phyloP scores from a whole-genome alignment of 2,888 invertebrate species.

The Drosophila lutescens region DNA sequence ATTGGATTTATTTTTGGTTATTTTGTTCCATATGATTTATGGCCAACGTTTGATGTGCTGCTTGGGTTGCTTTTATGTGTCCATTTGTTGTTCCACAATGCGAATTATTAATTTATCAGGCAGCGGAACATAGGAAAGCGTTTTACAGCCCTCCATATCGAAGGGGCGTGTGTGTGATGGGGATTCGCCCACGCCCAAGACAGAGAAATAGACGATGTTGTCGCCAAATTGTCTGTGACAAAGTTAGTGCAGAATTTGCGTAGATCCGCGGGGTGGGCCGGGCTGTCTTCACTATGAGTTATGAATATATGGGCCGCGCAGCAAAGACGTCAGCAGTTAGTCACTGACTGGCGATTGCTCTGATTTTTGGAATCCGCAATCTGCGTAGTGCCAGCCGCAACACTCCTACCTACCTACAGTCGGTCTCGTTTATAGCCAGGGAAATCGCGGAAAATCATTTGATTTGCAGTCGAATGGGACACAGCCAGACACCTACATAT shows the following conservation, averaged over 20 bases:
- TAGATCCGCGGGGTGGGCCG: conserved; percentile 46
- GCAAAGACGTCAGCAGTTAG: conserved; percentile 68
- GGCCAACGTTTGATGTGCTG: conserved; percentile 67
- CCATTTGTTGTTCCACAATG: conserved; percentile 52
- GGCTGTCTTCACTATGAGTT: conserved; percentile 8
- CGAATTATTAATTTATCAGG: conserved; percentile 64
- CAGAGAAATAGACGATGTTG: conserved; percentile 45
- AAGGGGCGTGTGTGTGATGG: conserved; percentile 2
- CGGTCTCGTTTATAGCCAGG: conserved; percentile 31
- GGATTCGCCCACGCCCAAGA: conserved; percentile 32
- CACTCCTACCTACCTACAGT: conserved; percentile 39
- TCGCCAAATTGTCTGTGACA: conserved; percentile 75
- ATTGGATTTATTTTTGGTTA: conserved; percentile 49
- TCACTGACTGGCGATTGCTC: conserved; percentile 59
- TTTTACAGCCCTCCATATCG: conserved; percentile 56
- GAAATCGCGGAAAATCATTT: conserved; percentile 62
- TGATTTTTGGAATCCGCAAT: conserved; percentile 51
- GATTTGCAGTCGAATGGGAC: conserved; percentile 54
- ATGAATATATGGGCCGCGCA: conserved; percentile 19
- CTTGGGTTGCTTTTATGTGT: conserved; percentile 61
- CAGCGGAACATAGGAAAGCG: conserved; percentile 62
- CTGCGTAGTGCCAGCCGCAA: conserved; percentile 41
- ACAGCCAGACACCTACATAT: conserved; percentile 4
- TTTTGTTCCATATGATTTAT: conserved; percentile 68
- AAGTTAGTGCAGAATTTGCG: conserved; percentile 65